These are phyloP conservation scores for Scalopus aquaticus DNA, from an alignment of 2,113 vertebrate genomes.

Conservation along the genomic window DNA sequence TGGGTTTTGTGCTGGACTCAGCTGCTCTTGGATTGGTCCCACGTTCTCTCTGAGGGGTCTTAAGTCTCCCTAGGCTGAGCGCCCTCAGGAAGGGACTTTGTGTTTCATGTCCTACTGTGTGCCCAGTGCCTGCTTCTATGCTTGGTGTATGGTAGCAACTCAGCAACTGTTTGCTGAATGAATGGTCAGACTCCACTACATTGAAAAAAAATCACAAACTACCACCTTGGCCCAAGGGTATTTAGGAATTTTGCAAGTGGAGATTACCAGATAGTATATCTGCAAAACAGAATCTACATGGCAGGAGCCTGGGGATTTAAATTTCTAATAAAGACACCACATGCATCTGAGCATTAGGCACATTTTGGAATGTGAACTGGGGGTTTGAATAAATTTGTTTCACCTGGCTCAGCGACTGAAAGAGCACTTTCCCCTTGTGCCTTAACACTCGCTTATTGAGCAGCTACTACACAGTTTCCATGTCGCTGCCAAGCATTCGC, in stretches of 20 bases:
- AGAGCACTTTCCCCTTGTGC: neutral
- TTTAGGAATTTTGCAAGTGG: slow-evolving; percentile 25
- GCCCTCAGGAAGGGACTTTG: neutral
- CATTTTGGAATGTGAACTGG: neutral
- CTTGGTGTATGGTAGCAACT: neutral
- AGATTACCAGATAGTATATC: neutral
- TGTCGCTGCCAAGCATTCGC: neutral
- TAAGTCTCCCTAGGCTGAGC: too few species aligned
- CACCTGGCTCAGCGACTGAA: neutral
- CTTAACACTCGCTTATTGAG: slow-evolving; percentile 40
- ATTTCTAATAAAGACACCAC: slow-evolving; percentile 50
- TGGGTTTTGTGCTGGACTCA: neutral
- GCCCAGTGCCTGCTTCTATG: neutral
- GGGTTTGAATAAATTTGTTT: slow-evolving; percentile 15
- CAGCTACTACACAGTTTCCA: slow-evolving; percentile 41
- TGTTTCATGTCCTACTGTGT: neutral
- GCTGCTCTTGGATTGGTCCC: neutral
- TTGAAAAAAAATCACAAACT: slow-evolving; percentile 19
- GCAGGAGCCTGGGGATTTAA: neutral
- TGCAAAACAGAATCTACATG: slow-evolving; percentile 1
- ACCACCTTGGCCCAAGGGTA: neutral
- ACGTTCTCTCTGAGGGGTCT: neutral
- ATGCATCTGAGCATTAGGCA: neutral
- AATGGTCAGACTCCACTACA: neutral
- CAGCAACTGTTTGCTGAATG: neutral